Base-by-base conservation (phyloP, 2,888 invertebrate species). In the Epirrhoe alternata region DNA sequence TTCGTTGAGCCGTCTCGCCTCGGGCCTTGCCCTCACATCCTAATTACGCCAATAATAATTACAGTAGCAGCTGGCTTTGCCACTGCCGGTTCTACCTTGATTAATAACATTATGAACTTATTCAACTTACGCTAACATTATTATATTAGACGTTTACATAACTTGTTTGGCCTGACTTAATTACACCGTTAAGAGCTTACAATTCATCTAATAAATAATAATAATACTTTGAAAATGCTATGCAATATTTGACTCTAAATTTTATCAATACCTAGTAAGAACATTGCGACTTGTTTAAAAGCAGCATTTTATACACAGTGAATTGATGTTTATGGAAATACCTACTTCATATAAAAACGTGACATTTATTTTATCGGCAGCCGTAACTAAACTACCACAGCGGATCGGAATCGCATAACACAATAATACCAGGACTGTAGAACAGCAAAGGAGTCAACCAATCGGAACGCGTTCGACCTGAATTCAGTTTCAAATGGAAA, bases 1-100 rank as follows among this genome's bases (percentile, higher is more conserved):
- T 90, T 90, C 87, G 90, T 88, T 87, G 80, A 79, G 76, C 78
- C 78, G 85, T 81, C 86, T 82, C 90, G 89, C 90, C 88, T 85
- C 87, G 84, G 88, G 89, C 86, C 81, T 61, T 85, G 82, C 83
- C 81, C 86, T 85, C 91, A 88, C 90, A 91, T 91, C 90, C 92
- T 92, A 91, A 92, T 92, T 92, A 91, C 88, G 88, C 87, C 88
- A 87, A 89, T 91, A 90, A 90, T 92, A 90, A 92, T 92, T 91
- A 90, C 86, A 87, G 85, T 81, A 82, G 84, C 88, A 89, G 90
- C 88, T 86, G 80, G 78, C 77, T 81, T 79, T 74, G 78, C 75
- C 71, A 51, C 38, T 74, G 78, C 75, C 72, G 56, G 79, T 81
- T 80, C 82, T 83, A 82, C 80, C 85, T 82, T 83, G 79, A 75